Percentiles rank a stretch among this genome's conserved stretches.
phyloP scores from a whole-genome alignment of 2,888 invertebrate genomes.

The Microplitis manilae region DNA sequence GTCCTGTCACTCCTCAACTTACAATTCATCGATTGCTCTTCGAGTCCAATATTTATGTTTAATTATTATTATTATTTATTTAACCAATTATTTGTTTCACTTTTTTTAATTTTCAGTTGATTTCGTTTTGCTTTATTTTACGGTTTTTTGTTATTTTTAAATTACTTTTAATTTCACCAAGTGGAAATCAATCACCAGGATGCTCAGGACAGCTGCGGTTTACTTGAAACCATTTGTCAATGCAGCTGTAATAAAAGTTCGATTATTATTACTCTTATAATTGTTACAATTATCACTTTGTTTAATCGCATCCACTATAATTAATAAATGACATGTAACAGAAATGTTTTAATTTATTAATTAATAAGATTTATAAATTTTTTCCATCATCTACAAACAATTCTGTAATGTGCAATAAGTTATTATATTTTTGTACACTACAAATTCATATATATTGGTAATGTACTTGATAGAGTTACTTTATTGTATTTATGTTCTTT shows the following conservation, averaged over 20 bases:
- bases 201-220: slow-evolving; percentile 99
- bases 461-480: too few species aligned
- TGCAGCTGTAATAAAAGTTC: slow-evolving; percentile 83
- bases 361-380: too few species aligned
- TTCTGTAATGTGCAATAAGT: too few species aligned
- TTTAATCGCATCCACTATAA: too few species aligned
- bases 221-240: slow-evolving; percentile 99
- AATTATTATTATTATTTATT: slow-evolving; percentile 1
- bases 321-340: too few species aligned
- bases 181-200: slow-evolving; percentile 85
- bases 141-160: slow-evolving; percentile 33
- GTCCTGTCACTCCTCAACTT: slow-evolving; percentile 52
- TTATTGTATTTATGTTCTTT: too few species aligned
- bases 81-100: slow-evolving; percentile 61
- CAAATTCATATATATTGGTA: too few species aligned
- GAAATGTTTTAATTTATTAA: too few species aligned
- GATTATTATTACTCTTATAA: slow-evolving; percentile 1
- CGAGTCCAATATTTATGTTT: slow-evolving; percentile 19
- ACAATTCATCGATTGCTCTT: slow-evolving; percentile 48
- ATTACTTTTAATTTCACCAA: slow-evolving; percentile 55
- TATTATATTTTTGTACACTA: too few species aligned
- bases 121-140: slow-evolving; percentile 32
- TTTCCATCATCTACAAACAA: too few species aligned
- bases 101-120: slow-evolving; percentile 39
- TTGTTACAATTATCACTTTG: not conserved